These are phyloP conservation scores for Drosophila sucinea DNA, from an alignment of 1,140 invertebrate species.

Conservation along the genomic window DNA sequence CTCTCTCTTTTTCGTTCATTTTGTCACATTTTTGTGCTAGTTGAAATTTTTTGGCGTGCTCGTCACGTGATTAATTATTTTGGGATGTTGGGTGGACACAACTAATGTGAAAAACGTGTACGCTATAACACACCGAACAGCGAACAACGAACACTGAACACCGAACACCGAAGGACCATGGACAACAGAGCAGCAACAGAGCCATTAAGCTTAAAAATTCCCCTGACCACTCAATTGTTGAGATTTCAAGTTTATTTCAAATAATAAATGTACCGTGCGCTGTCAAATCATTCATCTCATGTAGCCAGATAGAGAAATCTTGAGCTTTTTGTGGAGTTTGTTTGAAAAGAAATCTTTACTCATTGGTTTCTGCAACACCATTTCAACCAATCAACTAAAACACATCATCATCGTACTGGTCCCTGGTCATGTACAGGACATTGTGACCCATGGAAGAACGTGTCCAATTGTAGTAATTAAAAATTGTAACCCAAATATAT, in stretches of 20 bases:
- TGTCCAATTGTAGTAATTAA: no score
- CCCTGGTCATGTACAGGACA: no score
- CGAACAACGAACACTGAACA: background rate
- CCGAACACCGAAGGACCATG: constrained; percentile 29
- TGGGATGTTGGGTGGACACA: constrained; percentile 14
- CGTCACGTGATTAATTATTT: constrained; percentile 58
- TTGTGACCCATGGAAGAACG: no score
- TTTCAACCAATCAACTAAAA: no score
- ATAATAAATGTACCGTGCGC: constrained; percentile 7
- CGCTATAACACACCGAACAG: background rate
- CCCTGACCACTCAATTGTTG: constrained; percentile 23
- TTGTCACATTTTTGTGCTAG: constrained; percentile 39
- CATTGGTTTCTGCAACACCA: no score
- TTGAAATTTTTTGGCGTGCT: constrained; percentile 52
- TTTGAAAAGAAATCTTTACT: no score
- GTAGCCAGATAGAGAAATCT: background rate
- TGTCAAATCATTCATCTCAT: constrained; percentile 8
- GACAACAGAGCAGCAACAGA: background rate
- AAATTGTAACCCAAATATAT: no score
- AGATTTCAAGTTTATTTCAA: constrained; percentile 19
- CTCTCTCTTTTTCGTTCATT: constrained; percentile 33
- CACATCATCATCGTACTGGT: no score
- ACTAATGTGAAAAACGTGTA: constrained; percentile 57
- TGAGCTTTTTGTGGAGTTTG: no score
- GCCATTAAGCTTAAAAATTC: constrained; percentile 11